These are phyloP conservation scores for Holotrichia oblita DNA, from an alignment of 1,140 invertebrate genomes.

Conservation along the genomic window DNA sequence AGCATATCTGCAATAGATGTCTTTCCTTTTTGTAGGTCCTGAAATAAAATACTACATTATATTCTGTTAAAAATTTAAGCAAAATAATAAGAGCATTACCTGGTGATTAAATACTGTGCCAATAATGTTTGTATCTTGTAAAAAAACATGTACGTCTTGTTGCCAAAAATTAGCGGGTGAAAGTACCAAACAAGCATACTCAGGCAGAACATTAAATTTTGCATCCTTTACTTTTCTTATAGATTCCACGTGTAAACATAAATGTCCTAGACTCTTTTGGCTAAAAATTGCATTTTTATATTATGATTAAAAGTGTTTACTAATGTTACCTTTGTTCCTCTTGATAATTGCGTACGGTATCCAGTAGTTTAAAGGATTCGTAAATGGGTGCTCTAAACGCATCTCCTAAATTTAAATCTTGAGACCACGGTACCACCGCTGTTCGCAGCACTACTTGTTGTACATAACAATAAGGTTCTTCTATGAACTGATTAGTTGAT, in stretches of 20 bases:
- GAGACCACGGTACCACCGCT: constrained; percentile 86
- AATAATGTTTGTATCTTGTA: constrained; percentile 79
- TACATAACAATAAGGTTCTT: constrained; percentile 77
- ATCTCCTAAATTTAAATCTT: constrained; percentile 82
- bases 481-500: constrained; percentile 63
- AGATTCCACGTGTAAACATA: constrained; percentile 88
- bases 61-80: not conserved
- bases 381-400: constrained; percentile 88
- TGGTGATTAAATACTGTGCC: constrained; percentile 84
- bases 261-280: constrained; percentile 72
- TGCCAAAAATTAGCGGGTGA: constrained; percentile 96
- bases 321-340: constrained; percentile 74
- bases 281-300: constrained; percentile 47
- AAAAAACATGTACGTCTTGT: constrained; percentile 79
- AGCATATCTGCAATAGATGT: constrained; percentile 88
- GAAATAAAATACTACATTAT: constrained; percentile 46
- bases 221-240: constrained; percentile 69
- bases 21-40: constrained; percentile 81
- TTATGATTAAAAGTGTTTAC: constrained; percentile 16
- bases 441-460: constrained; percentile 79
- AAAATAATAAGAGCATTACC: constrained; percentile 64
- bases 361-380: constrained; percentile 86
- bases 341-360: constrained; percentile 87
- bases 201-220: constrained; percentile 75
- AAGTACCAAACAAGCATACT: constrained; percentile 91